Evolutionary conservation across 2,888 invertebrate species (phyloP), one percentile per base, ranked within the genome.

Genomic region (Mimumesa dahlbomi): DNA sequence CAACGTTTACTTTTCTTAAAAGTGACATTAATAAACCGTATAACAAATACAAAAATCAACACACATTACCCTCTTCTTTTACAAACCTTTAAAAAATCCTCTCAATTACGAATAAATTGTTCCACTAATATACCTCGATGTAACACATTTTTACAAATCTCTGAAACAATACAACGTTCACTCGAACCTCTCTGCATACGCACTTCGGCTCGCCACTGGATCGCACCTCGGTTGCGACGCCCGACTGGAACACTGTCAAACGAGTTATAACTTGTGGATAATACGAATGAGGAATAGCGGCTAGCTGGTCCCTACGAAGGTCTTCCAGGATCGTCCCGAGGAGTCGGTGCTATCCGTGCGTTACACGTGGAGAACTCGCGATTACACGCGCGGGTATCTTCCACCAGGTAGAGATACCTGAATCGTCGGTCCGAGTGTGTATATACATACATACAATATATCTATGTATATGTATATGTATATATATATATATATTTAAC

Each of bases 191-290:
- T 14, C 38, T 29, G 22, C 13, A 16, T 11, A 25, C 19, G 36
- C 34, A 34, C 43, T 38, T 50, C 58, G 29, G 31, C 16, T 3
- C 29, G 52, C 72, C 54, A 53, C 58, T 56, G 52, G 19, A 18
- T 43, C 14, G 46, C 54, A 45, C 58, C 54, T 22, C 19, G 29
- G 29, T 21, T 25, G 19, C 21, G 14, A 34, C 50, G 13, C 49
- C 19, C 48, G 19, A n/a, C n/a, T n/a, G n/a, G n/a, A 14, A 9
- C 50, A 50, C 48, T 42, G 69, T 18, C 69, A 58, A 75, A 66
- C 61, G 61, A 66, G 70, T 75, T 76, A 77, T 76, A 81, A 77
- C 70, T 76, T 61, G 64, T 53, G 73, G 78, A 73, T 82, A 82
- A 82, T 69, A 65, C 58, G 52, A 49, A 73, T 71, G 73, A 83